These are phyloP conservation scores for Neodiprion pinetum DNA, from an alignment of 1,140 invertebrate genomes.

Conservation along the genomic window DNA sequence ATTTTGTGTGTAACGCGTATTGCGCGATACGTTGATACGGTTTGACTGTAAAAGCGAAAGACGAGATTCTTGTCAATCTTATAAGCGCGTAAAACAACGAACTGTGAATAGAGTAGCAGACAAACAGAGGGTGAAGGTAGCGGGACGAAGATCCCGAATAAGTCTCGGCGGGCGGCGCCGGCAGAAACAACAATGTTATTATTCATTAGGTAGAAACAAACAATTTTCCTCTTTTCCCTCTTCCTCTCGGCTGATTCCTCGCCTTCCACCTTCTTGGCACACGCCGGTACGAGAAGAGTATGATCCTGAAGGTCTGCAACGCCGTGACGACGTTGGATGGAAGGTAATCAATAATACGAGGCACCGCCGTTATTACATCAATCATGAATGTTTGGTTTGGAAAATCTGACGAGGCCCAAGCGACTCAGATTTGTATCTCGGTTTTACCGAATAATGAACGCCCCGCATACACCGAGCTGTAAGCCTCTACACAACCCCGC, in stretches of 20 bases:
- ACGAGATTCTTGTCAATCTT: no score
- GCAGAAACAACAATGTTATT: constrained; percentile 7
- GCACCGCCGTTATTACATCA: not conserved
- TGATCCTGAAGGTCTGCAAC: not conserved
- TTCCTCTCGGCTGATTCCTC: not conserved
- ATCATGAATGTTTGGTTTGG: not conserved
- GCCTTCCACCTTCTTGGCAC: not conserved
- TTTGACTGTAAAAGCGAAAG: not conserved
- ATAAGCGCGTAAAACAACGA: not conserved
- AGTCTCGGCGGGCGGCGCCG: not conserved
- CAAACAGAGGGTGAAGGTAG: constrained; percentile 10
- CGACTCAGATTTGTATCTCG: not conserved
- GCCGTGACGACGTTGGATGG: not conserved
- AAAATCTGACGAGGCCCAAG: not conserved
- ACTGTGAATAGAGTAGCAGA: not conserved
- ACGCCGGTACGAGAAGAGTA: not conserved
- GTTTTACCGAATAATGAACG: not conserved
- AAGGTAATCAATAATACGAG: not conserved
- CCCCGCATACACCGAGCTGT: not conserved
- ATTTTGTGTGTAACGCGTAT: not conserved
- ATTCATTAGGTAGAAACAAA: not conserved
- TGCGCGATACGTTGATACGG: no score
- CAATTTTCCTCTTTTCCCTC: not conserved
- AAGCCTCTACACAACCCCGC: not conserved
- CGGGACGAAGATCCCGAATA: constrained; percentile 28